phyloP scores from a whole-genome alignment of 2,113 vertebrate genomes.

The Anguilla japonica region DNA sequence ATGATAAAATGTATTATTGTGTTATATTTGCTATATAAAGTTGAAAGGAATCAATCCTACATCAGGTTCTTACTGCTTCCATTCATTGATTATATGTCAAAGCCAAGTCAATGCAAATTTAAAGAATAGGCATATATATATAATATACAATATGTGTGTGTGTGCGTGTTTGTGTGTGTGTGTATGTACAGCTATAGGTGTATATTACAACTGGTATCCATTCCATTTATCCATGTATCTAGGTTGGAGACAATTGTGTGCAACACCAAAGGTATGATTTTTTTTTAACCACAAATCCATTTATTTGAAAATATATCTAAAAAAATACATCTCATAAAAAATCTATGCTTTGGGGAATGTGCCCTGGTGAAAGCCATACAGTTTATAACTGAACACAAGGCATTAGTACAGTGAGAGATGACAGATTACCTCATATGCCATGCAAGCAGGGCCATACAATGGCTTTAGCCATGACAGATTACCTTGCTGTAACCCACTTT shows the following conservation, averaged over 20 bases:
- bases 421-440: constrained; percentile 99
- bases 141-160: no score
- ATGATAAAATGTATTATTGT: background rate
- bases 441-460: constrained; percentile 95
- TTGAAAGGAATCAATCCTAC: background rate
- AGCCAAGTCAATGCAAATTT: background rate
- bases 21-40: background rate
- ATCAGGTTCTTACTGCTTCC: background rate
- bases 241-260: background rate
- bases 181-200: background rate
- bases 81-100: background rate
- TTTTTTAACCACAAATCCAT: constrained; percentile 28
- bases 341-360: constrained; percentile 53
- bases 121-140: background rate
- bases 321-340: constrained; percentile 42
- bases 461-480: constrained; percentile 97
- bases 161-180: no score
- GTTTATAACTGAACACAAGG: constrained; percentile 82
- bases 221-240: background rate
- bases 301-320: constrained; percentile 27
- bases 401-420: constrained; percentile 88
- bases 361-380: constrained; percentile 74
- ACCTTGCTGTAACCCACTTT: constrained; percentile 98
- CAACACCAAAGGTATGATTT: constrained; percentile 24
- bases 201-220: background rate